phyloP scores from a whole-genome alignment of 2,797 vertebrate genomes.

The Molossus alvarezi region DNA sequence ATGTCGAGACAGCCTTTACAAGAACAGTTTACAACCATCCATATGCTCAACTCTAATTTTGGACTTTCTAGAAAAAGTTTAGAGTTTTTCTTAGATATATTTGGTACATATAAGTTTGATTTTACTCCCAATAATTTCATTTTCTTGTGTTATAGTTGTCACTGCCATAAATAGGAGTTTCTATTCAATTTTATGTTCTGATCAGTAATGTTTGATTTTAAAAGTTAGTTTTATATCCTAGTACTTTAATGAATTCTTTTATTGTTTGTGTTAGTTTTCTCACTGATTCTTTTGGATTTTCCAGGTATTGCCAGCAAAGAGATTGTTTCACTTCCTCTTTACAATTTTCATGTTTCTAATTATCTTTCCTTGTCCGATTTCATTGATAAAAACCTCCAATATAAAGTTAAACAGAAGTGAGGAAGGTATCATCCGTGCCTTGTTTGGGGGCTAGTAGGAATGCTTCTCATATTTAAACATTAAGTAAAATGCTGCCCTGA shows the following conservation, averaged over 20 bases:
- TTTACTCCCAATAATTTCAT: neutral
- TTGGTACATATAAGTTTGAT: neutral
- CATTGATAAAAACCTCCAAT: neutral
- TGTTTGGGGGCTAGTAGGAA: neutral
- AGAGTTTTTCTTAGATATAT: neutral
- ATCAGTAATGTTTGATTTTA: neutral
- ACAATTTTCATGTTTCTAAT: neutral
- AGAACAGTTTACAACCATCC: neutral
- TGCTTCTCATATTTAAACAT: neutral
- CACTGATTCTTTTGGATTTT: conserved; percentile 10
- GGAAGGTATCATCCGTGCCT: neutral
- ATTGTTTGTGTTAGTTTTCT: neutral
- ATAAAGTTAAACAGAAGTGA: neutral
- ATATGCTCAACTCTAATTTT: neutral
- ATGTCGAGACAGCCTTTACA: neutral
- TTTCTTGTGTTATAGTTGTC: neutral
- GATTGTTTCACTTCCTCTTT: neutral
- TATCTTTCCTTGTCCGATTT: conserved; percentile 42
- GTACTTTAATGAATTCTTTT: neutral
- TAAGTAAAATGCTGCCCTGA: neutral
- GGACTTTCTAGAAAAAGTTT: neutral
- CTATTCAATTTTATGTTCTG: neutral
- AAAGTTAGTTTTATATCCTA: neutral
- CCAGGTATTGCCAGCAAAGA: neutral
- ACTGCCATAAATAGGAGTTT: neutral